Conservation (phyloP, 2,797 vertebrate species). For the Remorina albescens region DNA sequence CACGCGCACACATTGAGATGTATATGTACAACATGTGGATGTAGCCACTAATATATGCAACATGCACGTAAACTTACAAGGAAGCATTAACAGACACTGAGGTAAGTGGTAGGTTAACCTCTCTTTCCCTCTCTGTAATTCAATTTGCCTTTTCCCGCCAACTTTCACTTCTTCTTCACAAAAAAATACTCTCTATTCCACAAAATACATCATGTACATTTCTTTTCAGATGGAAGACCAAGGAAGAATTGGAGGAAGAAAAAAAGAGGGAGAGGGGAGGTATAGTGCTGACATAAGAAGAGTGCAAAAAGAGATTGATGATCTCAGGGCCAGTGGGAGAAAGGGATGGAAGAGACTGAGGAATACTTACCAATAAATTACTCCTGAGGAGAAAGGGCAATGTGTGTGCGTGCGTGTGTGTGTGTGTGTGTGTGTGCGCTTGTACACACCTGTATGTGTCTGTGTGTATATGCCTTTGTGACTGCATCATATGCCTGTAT, state of each 20-base stretch:
- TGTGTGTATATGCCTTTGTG: background rate
- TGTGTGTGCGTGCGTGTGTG: slow-evolving; percentile 20
- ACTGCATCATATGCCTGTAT: background rate
- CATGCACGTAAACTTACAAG: background rate
- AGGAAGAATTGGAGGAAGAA: slow-evolving; percentile 29
- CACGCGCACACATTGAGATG: slow-evolving; percentile 17
- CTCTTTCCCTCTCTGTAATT: slow-evolving; percentile 10
- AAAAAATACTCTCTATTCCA: slow-evolving; percentile 36
- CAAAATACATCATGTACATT: slow-evolving; percentile 50
- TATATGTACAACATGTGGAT: no score
- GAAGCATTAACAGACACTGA: background rate
- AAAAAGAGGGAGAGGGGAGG: slow-evolving; percentile 33
- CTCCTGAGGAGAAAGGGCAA: slow-evolving; percentile 66
- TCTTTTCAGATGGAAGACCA: slow-evolving; percentile 48
- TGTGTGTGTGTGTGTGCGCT: slow-evolving; percentile 19
- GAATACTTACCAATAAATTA: slow-evolving; percentile 81
- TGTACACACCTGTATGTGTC: slow-evolving; percentile 4
- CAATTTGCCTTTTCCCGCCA: background rate
- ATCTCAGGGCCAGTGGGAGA: slow-evolving; percentile 81
- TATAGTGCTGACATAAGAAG: slow-evolving; percentile 80
- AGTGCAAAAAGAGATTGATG: slow-evolving; percentile 84
- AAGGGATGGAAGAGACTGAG: slow-evolving; percentile 69
- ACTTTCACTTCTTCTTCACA: slow-evolving; percentile 11
- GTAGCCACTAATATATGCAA: background rate
- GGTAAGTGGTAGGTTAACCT: background rate